Percentiles rank a stretch among this genome's conserved stretches.
phyloP scores from a whole-genome alignment of 2,797 vertebrate genomes.

The Sebastiscus albofasciatus region DNA sequence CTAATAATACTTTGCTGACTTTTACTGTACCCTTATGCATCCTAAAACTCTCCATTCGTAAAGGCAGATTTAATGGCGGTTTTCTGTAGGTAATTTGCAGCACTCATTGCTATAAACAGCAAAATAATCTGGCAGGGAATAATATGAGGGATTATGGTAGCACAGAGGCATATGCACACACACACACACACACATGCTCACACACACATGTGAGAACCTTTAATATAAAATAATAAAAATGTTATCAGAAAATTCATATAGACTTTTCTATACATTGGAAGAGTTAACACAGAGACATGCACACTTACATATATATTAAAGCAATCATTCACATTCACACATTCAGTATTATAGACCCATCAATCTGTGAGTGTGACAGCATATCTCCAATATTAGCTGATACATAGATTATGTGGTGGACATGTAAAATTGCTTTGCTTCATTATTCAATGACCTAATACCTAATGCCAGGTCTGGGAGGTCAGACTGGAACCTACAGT shows the following conservation, averaged over 20 bases:
- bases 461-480: background rate
- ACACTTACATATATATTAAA: background rate
- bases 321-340: background rate
- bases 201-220: background rate
- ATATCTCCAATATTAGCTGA: constrained; percentile 13
- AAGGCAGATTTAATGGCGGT: background rate
- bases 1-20: background rate
- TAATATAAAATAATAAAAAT: background rate
- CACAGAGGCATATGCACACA: background rate
- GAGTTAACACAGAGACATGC: background rate
- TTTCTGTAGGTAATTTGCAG: background rate
- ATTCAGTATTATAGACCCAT: background rate
- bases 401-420: constrained; percentile 3
- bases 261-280: background rate
- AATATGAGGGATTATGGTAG: background rate
- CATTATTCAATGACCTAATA: background rate
- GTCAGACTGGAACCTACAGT: background rate
- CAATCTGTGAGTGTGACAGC: background rate
- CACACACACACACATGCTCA: background rate
- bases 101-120: background rate
- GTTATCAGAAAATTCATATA: background rate
- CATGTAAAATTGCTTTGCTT: background rate
- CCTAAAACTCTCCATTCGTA: background rate
- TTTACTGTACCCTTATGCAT: background rate
- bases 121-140: background rate